These are phyloP conservation scores for Sorex fumeus DNA, from an alignment of 2,113 vertebrate genomes.

Conservation along the genomic window DNA sequence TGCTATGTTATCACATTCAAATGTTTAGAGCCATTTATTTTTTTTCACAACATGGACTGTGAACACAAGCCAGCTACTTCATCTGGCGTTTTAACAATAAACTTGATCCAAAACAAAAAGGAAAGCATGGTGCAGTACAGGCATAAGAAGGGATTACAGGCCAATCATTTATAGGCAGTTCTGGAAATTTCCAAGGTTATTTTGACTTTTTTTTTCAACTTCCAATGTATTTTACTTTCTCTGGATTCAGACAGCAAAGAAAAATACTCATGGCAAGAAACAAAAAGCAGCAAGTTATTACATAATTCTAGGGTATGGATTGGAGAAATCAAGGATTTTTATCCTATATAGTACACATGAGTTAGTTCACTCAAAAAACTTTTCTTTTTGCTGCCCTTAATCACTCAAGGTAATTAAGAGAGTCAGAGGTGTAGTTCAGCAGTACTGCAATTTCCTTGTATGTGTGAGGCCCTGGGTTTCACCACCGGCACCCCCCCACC, in stretches of 20 bases:
- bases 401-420: slow-evolving; percentile 6
- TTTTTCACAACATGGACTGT: slow-evolving; percentile 23
- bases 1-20: slow-evolving; percentile 33
- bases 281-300: background rate
- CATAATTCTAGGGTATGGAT: too few relatives aligned
- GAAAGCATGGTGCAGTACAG: slow-evolving; percentile 26
- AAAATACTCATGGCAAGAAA: slow-evolving; percentile 42
- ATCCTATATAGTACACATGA: background rate
- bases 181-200: slow-evolving; percentile 54
- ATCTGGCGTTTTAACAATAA: slow-evolving; percentile 51
- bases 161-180: slow-evolving; percentile 14
- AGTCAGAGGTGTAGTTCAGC: background rate
- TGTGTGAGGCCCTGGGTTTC: too few relatives aligned
- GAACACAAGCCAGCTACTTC: slow-evolving; percentile 51
- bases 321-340: slow-evolving; percentile 21
- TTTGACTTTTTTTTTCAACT: slow-evolving; percentile 37
- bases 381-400: background rate
- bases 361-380: slow-evolving; percentile 27
- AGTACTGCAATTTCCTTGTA: too few relatives aligned
- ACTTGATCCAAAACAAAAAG: slow-evolving; percentile 45
- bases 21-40: slow-evolving; percentile 39
- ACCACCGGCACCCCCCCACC: too few relatives aligned
- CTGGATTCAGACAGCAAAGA: background rate
- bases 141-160: background rate
- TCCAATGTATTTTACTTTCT: background rate